phyloP scores from a whole-genome alignment of 2,888 invertebrate genomes.

The Ectemnius lituratus region DNA sequence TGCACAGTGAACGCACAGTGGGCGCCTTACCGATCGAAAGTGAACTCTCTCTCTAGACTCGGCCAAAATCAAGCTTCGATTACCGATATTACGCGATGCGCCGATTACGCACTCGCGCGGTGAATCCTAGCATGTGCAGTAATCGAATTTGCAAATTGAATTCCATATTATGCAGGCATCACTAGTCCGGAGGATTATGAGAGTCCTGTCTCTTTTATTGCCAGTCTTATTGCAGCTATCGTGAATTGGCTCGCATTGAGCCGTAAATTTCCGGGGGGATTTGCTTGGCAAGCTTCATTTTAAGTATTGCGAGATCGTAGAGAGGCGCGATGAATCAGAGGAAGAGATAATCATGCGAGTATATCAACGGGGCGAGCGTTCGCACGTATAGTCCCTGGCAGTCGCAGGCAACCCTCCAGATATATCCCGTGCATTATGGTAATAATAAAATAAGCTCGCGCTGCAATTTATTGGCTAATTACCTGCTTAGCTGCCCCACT shows the following conservation, averaged over 20 bases:
- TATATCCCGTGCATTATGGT: slow-evolving; percentile 43
- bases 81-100: no score
- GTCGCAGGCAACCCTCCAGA: slow-evolving; percentile 21
- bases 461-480: slow-evolving; percentile 47
- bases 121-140: no score
- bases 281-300: slow-evolving; percentile 1
- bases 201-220: no score
- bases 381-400: slow-evolving; percentile 28
- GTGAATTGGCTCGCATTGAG: background rate
- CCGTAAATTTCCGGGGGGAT: slow-evolving; percentile 1
- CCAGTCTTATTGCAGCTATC: background rate
- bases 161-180: background rate
- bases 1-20: no score
- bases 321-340: slow-evolving; percentile 44
- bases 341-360: slow-evolving; percentile 44
- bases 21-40: no score
- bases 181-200: background rate
- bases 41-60: no score
- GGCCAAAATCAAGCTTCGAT: no score
- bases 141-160: no score
- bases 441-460: slow-evolving; percentile 46
- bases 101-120: no score
- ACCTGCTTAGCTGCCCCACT: slow-evolving; percentile 26
- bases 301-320: slow-evolving; percentile 28
- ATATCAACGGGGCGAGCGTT: slow-evolving; percentile 36